Conservation (phyloP, 2,888 invertebrate species). For the Dryobota labecula region DNA sequence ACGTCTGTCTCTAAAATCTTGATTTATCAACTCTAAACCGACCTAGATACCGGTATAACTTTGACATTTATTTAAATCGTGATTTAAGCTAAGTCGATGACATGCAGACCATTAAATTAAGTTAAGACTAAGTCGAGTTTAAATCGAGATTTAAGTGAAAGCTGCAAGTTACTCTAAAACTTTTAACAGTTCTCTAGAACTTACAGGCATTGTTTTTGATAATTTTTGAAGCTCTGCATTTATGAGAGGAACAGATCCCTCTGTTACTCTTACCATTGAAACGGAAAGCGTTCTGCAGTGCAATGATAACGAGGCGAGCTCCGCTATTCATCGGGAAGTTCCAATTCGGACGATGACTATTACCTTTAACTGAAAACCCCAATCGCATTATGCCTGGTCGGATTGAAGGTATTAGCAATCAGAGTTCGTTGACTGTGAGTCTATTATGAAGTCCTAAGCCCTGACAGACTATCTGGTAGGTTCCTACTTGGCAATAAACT, state of each 20-base stretch:
- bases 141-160: background rate
- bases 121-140: background rate
- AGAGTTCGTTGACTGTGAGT: background rate
- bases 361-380: constrained; percentile 38
- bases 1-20: background rate
- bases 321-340: constrained; percentile 40
- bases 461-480: background rate
- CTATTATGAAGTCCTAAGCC: background rate
- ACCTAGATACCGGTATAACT: no score
- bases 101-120: background rate
- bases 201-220: background rate
- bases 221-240: background rate
- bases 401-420: constrained; percentile 12
- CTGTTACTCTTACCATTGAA: constrained; percentile 1
- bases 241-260: background rate
- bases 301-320: constrained; percentile 35
- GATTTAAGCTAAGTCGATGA: background rate
- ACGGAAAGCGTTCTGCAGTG: constrained; percentile 37
- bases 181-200: background rate
- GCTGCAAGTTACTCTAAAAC: background rate
- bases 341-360: constrained; percentile 27
- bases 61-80: no score
- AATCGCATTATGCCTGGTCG: constrained; percentile 9
- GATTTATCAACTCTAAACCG: background rate
- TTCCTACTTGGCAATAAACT: background rate